A percentile compares a stretch with the other conserved stretches of the same genome.
phyloP scores from a whole-genome alignment of 92 coral and sea anemone genomes.

The Zoanthus gigantus region DNA sequence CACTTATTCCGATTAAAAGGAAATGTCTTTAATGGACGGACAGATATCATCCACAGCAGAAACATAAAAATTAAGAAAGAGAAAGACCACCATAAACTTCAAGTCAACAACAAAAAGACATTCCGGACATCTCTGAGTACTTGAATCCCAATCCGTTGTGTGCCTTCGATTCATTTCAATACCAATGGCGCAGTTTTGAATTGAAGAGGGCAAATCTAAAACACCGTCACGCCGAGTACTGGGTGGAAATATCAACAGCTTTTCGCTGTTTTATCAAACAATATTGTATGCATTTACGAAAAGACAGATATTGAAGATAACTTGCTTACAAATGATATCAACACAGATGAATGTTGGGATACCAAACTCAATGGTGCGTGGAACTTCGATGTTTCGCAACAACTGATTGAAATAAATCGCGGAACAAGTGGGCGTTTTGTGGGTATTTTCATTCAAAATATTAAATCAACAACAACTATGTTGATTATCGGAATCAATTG shows the following conservation, averaged over 20 bases:
- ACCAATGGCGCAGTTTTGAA: background rate
- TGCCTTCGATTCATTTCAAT: background rate
- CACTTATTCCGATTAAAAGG: constrained; percentile 39
- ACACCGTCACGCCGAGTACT: background rate
- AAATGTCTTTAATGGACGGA: background rate
- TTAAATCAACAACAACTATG: background rate
- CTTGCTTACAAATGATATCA: background rate
- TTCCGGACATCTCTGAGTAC: background rate
- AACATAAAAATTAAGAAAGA: background rate
- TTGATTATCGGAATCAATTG: background rate
- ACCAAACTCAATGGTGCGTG: constrained; percentile 6
- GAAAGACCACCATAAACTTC: background rate
- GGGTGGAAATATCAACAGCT: background rate
- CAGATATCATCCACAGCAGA: constrained; percentile 22
- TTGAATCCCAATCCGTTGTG: background rate
- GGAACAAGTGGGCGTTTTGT: background rate
- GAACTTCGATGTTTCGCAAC: background rate
- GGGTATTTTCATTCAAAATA: background rate
- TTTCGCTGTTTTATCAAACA: background rate
- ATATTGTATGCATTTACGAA: background rate
- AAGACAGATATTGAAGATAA: background rate
- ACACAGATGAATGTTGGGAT: constrained; percentile 27
- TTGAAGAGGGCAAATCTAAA: background rate
- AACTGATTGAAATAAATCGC: background rate
- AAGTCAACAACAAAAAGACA: background rate